Base-by-base conservation (phyloP, 2,113 vertebrate species). In the Mellivora capensis region DNA sequence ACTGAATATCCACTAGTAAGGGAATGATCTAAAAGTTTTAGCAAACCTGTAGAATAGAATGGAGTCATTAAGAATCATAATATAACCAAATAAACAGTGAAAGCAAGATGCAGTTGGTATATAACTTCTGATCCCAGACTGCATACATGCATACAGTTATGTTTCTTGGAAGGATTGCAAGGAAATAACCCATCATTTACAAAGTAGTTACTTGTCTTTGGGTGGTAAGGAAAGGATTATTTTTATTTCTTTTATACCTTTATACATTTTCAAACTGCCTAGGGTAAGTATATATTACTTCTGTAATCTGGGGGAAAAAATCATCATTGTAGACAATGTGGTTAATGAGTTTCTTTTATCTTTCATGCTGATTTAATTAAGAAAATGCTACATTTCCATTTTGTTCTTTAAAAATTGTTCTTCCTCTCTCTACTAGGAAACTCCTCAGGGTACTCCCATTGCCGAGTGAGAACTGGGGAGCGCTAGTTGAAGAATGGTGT, bases 401-500 rank as follows among this genome's bases (percentile, higher is more conserved):
- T 89, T 94, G 44, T 82, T 42, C 67, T 34, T 0, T 97, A 62
- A 93, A 94, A 85, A 44, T 25, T 1, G 1, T 93, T 71, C 95
- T 59, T 88, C 94, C n/a, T 97, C 89, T 85, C 64, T 64, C 84
- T 92, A 2, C 57, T 93, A 99, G 99, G 98, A 98, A 96, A 67
- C 99, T 99, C 90, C 98, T 98, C 69, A 98, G 99, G 97, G 99
- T 99, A 79, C 99, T 99, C 87, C 99, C 99, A 69, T 98, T 99
- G 69, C 99, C 99, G 0, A 99, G 99, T 81, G 99, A 99, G 84
- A 99, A 99, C 98, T 99, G 99, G 99, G 99, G 98, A 76, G 97
- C 99, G 91, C 98, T 99, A 14, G 99, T 99, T 93, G 99, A 99
- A 39, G 99, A 99, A 94, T 99, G 99, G 99, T 99, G 99, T 95